Base-by-base conservation (phyloP, 2,888 invertebrate species). In the Mesorhabditis spiculigera region DNA sequence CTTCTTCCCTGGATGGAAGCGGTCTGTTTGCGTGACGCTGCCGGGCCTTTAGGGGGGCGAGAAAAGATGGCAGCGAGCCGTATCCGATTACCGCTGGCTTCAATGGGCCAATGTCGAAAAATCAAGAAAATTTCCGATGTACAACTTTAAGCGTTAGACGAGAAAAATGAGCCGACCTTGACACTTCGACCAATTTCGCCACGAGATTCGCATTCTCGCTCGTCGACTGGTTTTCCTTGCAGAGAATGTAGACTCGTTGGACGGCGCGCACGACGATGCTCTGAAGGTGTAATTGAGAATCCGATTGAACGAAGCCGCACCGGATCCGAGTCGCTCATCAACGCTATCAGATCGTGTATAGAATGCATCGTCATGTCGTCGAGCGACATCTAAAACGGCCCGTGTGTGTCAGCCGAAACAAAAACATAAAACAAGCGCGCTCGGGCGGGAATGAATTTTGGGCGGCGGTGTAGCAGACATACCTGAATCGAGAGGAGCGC, bases 211-310 rank as follows among this genome's bases (percentile, higher is more conserved):
- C 75, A 62, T 77, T 75, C n/a, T 77, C 73, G 67, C 95, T 86
- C 72, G 87, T 87, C n/a, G 95, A 95, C 16, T 79, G 71, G 87
- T 97, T 97, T 87, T 97, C 96, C 90, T 96, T 96, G 16, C 95
- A 96, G 77, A 98, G 90, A 86, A 97, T 95, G 87, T 97, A 96
- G 0, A 98, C 95, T 93, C 97, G 95, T 94, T 96, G 95, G 73
- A 96, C 96, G 43, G 98, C 98, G 87, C 97, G 94, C 4, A 94
- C 94, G 0, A 97, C 97, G 4, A 88, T 87, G 3, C 87, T 86
- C 80, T 87, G 85, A 75, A 87, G 13, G 1, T 28, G 1, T 28
- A 28, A 1, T 28, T 28, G 28, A 28, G 28, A 28, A 28, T 3
- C 28, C n/a, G 28, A 3, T 63, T 4, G 58, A 58, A n/a, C 2